Base-by-base conservation (phyloP, 1,140 invertebrate genomes). In the Nephotettix cincticeps region DNA sequence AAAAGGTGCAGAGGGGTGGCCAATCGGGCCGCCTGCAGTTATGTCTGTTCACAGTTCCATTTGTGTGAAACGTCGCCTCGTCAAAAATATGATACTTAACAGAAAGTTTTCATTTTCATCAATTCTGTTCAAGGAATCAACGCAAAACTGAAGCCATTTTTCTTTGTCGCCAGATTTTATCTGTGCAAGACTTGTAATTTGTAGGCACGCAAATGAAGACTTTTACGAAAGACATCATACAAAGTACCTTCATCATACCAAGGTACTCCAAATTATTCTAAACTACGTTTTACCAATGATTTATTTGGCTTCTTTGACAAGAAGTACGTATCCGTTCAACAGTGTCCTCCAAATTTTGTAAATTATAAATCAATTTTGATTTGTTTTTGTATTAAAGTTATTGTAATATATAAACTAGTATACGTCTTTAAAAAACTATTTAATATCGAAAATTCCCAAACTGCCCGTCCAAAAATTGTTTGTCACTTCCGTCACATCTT, bases 291-390 rank as follows among this genome's bases (percentile, higher is more conserved):
- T 21, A 28, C 54, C 54, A 58, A 3, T n/a, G n/a, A n/a, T 58
- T 58, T 58, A 2, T 58, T 58, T 58, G 54, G 54, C 54, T 58
- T 28, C 54, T n/a, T 25, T 25, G 21, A 58, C 23, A 58, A 4
- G 54, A 58, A 58, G 28, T 28, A 58, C 54, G 23, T 14, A 58
- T 58, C 9, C 28, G 54, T 58, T 58, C 23, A 58, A 58, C 23
- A 58, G 54, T 58, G 14, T 21, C 54, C 9, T 58, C 54, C 21
- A 25, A 23, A 58, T n/a, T 25, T 58, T n/a, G n/a, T n/a, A n/a
- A n/a, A n/a, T n/a, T n/a, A n/a, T n/a, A n/a, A n/a, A n/a, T n/a
- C n/a, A n/a, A n/a, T n/a, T n/a, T n/a, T n/a, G n/a, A n/a, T n/a
- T n/a, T n/a, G n/a, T n/a, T n/a, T n/a, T n/a, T n/a, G n/a, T n/a